Evolutionary conservation across 2,888 invertebrate species (phyloP), one percentile per base, ranked within the genome.

Genomic region (Xestoiulus laeticollis): DNA sequence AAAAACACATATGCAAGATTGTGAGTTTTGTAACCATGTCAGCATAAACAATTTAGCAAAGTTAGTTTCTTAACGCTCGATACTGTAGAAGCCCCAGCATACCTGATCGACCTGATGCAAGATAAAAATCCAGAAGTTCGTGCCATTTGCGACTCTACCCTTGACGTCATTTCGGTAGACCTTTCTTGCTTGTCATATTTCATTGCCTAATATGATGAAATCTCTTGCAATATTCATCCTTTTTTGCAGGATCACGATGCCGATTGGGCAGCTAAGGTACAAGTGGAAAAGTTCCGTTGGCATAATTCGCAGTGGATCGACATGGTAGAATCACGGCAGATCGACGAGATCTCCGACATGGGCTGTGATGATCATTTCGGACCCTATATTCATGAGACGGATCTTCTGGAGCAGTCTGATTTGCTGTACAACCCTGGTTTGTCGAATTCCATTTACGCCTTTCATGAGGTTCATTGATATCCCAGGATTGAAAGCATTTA

Each of bases 231-330:
- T 83, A 3, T 19, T 48, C 16, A 14, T 3, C 26, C 2, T 38
- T 38, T 22, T 30, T 88, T 59, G 33, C 89, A 94, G 94, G 94
- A 95, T 91, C 95, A 96, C 92, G 96, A 97, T 92, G 95, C 95
- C 89, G 96, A 96, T 88, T 99, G 99, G 99, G 96, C 97, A n/a
- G 95, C 95, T 88, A 94, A 97, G 91, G 98, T 99, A 89, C 97
- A 97, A 93, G 95, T 95, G 87, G 99, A 99, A 93, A 96, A 98
- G 90, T 99, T 99, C 93, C 95, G 98, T n/a, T 97, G 97, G 93
- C 98, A 99, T 93, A 99, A 99, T 92, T 96, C 97, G 0, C 98
- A 99, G 92, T 99, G 99, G 99, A 93, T 99, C 90, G 97, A 98
- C 91, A 98, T 99, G 96, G 97, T 99, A 68, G 97, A 98, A 43